Percentiles rank a stretch among this genome's conserved stretches.
Conservation (phyloP, 2,797 vertebrate genomes). For the Tauraco hartlaubi region DNA sequence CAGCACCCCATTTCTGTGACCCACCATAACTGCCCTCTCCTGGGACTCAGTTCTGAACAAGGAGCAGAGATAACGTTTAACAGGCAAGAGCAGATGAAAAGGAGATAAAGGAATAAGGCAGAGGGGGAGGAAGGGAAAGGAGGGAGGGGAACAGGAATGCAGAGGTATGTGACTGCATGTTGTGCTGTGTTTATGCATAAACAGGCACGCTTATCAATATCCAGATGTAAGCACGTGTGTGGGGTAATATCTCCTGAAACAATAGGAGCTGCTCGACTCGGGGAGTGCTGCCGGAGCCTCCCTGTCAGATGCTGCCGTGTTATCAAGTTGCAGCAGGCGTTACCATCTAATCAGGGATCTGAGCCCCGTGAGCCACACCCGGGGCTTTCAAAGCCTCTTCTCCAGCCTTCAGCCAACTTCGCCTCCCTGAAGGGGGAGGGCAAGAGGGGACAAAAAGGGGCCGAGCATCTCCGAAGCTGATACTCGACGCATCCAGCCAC, state of each 20-base stretch:
- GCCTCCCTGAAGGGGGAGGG: not conserved
- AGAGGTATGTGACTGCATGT: slow-evolving; percentile 55
- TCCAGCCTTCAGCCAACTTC: not conserved
- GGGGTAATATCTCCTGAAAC: slow-evolving; percentile 43
- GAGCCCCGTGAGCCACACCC: slow-evolving; percentile 25
- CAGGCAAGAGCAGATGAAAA: slow-evolving; percentile 20
- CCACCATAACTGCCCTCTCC: not conserved
- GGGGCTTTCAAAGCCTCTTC: slow-evolving; percentile 32
- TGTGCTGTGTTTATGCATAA: slow-evolving; percentile 60
- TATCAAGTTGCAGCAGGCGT: slow-evolving; percentile 69
- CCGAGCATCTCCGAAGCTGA: not conserved
- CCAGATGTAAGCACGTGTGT: slow-evolving; percentile 16
- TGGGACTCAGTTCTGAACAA: not conserved
- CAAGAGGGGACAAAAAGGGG: slow-evolving; percentile 1
- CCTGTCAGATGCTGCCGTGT: slow-evolving; percentile 1
- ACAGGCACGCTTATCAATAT: slow-evolving; percentile 56
- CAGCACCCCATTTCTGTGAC: not conserved
- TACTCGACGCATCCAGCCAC: not conserved
- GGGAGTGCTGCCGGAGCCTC: slow-evolving; percentile 32
- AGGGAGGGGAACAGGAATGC: slow-evolving; percentile 14
- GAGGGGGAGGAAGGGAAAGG: not conserved
- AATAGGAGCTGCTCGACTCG: not conserved
- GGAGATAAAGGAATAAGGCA: slow-evolving; percentile 13
- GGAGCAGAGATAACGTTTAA: slow-evolving; percentile 6
- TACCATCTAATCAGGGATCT: slow-evolving; percentile 63